Evolutionary conservation across 2,888 invertebrate species (phyloP).

Genomic region (Caenorhabditis imperialis): DNA sequence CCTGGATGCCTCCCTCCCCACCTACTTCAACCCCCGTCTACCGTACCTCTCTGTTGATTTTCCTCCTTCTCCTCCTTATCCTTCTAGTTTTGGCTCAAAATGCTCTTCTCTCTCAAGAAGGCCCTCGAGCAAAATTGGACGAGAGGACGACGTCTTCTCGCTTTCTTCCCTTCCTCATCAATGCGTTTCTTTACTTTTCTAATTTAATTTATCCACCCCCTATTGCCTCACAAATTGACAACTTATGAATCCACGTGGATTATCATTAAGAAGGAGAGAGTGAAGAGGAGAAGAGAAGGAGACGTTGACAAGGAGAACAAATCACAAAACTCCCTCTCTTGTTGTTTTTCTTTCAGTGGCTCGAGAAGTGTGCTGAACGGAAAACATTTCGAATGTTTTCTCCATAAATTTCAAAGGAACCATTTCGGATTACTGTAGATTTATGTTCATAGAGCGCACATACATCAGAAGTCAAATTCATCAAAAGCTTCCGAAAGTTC

Average conservation of each 20-base stretch:
- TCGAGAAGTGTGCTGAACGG: too few relatives aligned
- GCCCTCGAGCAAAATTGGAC: constrained; percentile 45
- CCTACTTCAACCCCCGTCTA: neutral
- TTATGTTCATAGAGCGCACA: too few relatives aligned
- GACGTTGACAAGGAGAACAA: constrained; percentile 7
- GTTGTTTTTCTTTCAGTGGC: constrained; percentile 17
- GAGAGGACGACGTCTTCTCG: constrained; percentile 12
- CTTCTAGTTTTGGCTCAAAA: constrained; percentile 1
- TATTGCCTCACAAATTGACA: constrained; percentile 18
- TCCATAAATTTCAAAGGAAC: too few relatives aligned
- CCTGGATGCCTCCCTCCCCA: neutral
- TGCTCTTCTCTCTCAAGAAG: constrained; percentile 25
- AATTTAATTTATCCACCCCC: constrained; percentile 46
- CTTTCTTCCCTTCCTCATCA: constrained; percentile 36
- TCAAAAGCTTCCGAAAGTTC: too few relatives aligned
- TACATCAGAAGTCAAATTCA: too few relatives aligned
- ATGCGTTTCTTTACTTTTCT: constrained; percentile 49
- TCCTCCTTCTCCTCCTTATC: neutral
- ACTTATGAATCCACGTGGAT: too few relatives aligned
- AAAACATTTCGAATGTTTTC: too few relatives aligned
- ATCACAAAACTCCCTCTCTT: constrained; percentile 15
- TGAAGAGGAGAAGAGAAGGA: neutral
- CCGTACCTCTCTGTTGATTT: neutral
- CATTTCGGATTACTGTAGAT: too few relatives aligned
- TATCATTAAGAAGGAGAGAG: neutral